Percentiles rank a stretch among this genome's conserved stretches.
Conservation (phyloP, 1,140 invertebrate species). For the Drosophila quadrilineata region DNA sequence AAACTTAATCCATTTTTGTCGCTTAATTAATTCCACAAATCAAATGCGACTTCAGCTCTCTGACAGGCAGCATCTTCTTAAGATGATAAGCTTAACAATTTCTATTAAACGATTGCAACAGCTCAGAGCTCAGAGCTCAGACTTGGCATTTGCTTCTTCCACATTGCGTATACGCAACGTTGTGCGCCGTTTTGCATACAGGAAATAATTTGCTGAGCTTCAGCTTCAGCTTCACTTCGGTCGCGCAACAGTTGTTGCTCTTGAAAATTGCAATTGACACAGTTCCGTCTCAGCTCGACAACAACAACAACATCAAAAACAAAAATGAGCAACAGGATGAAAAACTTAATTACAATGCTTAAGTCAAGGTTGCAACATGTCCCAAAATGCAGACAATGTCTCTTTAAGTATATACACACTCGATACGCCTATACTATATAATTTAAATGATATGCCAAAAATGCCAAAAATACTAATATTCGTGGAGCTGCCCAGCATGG, state of each 20-base stretch:
- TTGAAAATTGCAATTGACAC: slow-evolving; percentile 49
- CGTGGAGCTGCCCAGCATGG: too few relatives aligned
- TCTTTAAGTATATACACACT: slow-evolving; percentile 3
- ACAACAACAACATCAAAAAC: too few relatives aligned
- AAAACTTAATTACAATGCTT: slow-evolving; percentile 31
- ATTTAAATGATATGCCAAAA: too few relatives aligned
- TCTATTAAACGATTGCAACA: slow-evolving; percentile 19
- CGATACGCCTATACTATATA: too few relatives aligned
- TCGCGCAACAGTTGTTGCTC: slow-evolving; percentile 17
- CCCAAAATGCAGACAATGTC: too few relatives aligned
- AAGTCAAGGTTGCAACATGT: too few relatives aligned
- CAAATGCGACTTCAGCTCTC: slow-evolving; percentile 9
- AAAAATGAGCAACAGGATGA: slow-evolving; percentile 49
- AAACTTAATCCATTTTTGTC: slow-evolving; percentile 39
- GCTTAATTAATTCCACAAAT: slow-evolving; percentile 38
- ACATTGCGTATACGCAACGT: slow-evolving; percentile 37
- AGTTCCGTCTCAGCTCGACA: background rate
- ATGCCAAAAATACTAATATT: too few relatives aligned
- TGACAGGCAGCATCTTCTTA: slow-evolving; percentile 68
- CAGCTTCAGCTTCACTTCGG: background rate
- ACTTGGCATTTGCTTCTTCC: slow-evolving; percentile 27
- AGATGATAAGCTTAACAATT: slow-evolving; percentile 51
- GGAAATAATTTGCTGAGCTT: slow-evolving; percentile 12
- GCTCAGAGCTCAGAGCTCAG: too few relatives aligned
- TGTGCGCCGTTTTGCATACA: slow-evolving; percentile 1